Base-by-base conservation (phyloP, 2,888 invertebrate species). In the Hemithea aestivaria region DNA sequence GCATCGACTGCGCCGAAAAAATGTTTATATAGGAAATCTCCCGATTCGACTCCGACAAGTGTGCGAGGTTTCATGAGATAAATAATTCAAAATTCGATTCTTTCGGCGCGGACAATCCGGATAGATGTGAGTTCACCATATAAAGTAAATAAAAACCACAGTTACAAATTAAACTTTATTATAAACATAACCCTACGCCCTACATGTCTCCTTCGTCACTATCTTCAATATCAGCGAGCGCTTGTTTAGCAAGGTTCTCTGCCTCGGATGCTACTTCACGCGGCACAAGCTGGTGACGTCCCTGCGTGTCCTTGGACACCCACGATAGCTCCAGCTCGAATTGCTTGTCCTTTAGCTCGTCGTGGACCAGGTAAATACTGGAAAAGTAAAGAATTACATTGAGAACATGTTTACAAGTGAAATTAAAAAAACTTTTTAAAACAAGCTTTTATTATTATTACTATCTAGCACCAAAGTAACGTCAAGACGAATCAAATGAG, bases 291-390 rank as follows among this genome's bases (percentile, higher is more conserved):
- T 94, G 90, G 79, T 97, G 97, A 35, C 88, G 82, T 0, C 97
- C 97, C 8, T 91, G 88, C 0, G 93, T 93, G 44, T 91, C 92
- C 60, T 92, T 92, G 34, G 96, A 94, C 7, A 98, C 96, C 94
- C 98, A 96, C 35, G 97, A 96, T 61, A 99, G 89, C 78, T 99
- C 98, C 58, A 98, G 85, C 68, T 97, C 97, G 72, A 99, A 99
- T 58, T 96, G 93, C 75, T 97, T 96, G 80, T 97, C 96, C 81
- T 99, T 99, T 3, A 98, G 89, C 74, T 99, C 96, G 70, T 96
- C 96, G 57, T 96, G 96, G 1, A 96, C 96, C 31, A 95, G 81
- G 67, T 96, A 96, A 66, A 96, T 93, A 51, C 94, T 94, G 73
- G 76, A 90, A 70, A 42, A 5, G 12, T 11, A 27, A 26, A 35